phyloP scores from a whole-genome alignment of 2,113 vertebrate genomes.

The Apteryx mantelli region DNA sequence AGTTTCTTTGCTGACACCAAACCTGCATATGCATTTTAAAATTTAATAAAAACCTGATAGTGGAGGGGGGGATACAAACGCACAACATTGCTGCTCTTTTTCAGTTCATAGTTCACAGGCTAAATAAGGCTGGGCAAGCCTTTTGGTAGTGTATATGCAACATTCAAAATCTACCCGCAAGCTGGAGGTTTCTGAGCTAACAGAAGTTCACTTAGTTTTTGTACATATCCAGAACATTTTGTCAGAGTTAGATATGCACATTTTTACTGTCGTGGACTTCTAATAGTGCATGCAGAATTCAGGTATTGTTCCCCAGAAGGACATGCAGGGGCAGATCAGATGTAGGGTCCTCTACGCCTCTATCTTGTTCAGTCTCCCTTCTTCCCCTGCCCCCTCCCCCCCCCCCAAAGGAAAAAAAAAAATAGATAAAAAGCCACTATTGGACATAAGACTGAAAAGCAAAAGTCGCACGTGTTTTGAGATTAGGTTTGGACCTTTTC shows the following conservation, averaged over 20 bases:
- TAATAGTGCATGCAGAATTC: neutral
- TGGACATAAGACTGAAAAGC: neutral
- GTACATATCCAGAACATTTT: neutral
- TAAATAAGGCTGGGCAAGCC: neutral
- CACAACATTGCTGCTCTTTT: neutral
- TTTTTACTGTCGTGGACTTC: neutral
- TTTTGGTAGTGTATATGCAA: neutral
- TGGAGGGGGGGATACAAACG: neutral
- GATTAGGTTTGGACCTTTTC: neutral
- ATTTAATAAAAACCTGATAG: slow-evolving; percentile 51
- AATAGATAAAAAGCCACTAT: neutral
- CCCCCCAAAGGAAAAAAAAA: neutral
- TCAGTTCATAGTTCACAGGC: slow-evolving; percentile 3
- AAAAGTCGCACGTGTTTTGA: neutral
- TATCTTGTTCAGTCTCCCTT: neutral
- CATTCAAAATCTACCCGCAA: neutral
- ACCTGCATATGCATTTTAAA: slow-evolving; percentile 21
- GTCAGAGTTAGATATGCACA: neutral
- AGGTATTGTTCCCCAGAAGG: neutral
- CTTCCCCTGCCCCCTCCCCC: neutral
- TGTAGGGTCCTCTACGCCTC: neutral
- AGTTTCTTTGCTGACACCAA: slow-evolving; percentile 33
- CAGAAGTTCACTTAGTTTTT: neutral
- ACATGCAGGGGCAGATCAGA: neutral
- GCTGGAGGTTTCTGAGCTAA: neutral